Evolutionary conservation across 2,888 invertebrate species (phyloP).

Genomic region (Gnatocerus cornutus): DNA sequence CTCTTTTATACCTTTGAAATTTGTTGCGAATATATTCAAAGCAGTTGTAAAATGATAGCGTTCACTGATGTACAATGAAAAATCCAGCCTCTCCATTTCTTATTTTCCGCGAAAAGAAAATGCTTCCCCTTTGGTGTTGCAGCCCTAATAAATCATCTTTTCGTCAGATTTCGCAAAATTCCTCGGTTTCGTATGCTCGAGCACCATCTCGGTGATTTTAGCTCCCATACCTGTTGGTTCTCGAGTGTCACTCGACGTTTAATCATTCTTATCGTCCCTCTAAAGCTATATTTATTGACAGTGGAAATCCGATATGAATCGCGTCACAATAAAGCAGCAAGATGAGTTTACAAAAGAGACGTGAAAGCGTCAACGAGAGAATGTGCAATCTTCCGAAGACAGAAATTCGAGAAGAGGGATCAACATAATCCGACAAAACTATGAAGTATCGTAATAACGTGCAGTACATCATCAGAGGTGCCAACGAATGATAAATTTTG

Average conservation of each 20-base stretch:
- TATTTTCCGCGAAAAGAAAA: too few species aligned
- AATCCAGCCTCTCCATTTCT: too few species aligned
- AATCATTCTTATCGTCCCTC: conserved; percentile 42
- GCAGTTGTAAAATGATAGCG: too few species aligned
- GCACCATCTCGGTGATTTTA: conserved; percentile 3
- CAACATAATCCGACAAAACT: conserved; percentile 34
- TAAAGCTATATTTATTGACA: conserved; percentile 42
- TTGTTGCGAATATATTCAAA: too few species aligned
- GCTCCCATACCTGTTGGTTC: conserved; percentile 27
- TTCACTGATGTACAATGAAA: too few species aligned
- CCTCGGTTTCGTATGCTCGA: conserved; percentile 1
- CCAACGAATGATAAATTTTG: conserved; percentile 24
- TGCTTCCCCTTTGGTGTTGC: too few species aligned
- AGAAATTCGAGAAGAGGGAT: conserved; percentile 31
- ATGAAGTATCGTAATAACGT: conserved; percentile 26
- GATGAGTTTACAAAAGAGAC: conserved; percentile 46
- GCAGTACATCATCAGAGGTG: conserved; percentile 1
- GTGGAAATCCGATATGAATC: conserved; percentile 49
- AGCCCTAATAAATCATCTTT: background rate
- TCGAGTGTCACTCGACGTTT: conserved; percentile 37
- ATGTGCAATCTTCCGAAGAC: conserved; percentile 9
- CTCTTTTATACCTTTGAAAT: too few species aligned
- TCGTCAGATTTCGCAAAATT: background rate
- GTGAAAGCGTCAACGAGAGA: conserved; percentile 21
- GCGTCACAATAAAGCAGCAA: conserved; percentile 26